Percentiles rank a stretch among this genome's conserved stretches.
phyloP scores from a whole-genome alignment of 2,888 invertebrate species.

The Ptychoptera contaminata region DNA sequence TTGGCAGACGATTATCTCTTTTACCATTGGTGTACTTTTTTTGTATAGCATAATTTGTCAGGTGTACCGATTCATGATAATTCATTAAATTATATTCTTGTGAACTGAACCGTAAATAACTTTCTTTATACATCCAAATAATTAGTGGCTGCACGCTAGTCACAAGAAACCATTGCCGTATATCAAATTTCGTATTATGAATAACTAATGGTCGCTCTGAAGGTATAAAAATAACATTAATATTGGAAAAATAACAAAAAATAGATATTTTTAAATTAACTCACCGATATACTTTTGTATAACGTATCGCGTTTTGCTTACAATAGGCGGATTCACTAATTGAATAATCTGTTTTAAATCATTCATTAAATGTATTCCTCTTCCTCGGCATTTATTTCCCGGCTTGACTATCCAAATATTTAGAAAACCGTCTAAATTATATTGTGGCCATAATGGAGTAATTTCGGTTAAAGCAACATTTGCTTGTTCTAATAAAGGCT shows the following conservation, averaged over 20 bases:
- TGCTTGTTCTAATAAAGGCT: constrained; percentile 29
- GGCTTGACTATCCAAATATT: constrained; percentile 95
- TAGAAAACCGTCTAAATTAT: constrained; percentile 65
- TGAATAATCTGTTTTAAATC: constrained; percentile 70
- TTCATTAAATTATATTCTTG: constrained; percentile 73
- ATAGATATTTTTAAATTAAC: constrained; percentile 11
- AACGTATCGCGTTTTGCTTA: constrained; percentile 64
- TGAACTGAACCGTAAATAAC: constrained; percentile 83
- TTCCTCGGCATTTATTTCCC: constrained; percentile 81
- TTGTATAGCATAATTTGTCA: constrained; percentile 89
- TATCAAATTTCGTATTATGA: constrained; percentile 86
- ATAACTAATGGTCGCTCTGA: constrained; percentile 76
- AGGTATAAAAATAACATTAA: neutral
- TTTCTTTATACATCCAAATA: constrained; percentile 87
- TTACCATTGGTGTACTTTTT: constrained; percentile 65
- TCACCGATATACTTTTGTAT: constrained; percentile 92
- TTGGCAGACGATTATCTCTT: constrained; percentile 60
- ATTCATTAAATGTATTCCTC: constrained; percentile 77
- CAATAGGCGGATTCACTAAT: constrained; percentile 48
- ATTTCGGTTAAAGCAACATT: constrained; percentile 49
- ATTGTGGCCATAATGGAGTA: constrained; percentile 62
- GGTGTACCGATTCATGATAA: constrained; percentile 82
- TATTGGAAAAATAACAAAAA: neutral
- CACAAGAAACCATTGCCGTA: constrained; percentile 88
- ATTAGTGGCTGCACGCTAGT: constrained; percentile 81